Evolutionary conservation across 2,797 vertebrate genomes (phyloP).

Genomic region (Tapirus indicus): DNA sequence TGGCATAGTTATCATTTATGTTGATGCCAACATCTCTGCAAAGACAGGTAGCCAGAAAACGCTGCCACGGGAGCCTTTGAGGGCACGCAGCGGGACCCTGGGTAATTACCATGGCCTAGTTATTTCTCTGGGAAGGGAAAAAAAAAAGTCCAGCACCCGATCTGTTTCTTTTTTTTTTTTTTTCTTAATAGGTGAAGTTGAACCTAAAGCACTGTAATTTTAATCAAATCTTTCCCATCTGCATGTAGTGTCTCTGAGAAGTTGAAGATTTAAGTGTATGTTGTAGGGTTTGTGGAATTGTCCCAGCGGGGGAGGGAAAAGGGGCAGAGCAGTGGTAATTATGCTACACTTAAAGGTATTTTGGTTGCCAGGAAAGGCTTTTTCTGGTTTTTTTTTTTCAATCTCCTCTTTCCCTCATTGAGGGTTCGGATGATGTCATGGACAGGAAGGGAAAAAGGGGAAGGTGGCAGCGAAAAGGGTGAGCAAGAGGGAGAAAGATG

Average conservation of each 20-base stretch:
- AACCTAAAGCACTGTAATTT: constrained; percentile 98
- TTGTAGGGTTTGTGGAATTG: constrained; percentile 94
- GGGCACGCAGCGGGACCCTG: constrained; percentile 85
- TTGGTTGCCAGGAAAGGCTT: constrained; percentile 90
- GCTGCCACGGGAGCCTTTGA: constrained; percentile 87
- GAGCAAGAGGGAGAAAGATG: background rate
- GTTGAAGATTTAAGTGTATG: constrained; percentile 97
- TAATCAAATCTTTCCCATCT: constrained; percentile 97
- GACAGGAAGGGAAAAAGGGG: background rate
- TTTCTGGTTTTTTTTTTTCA: constrained; percentile 55
- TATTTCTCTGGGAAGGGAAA: constrained; percentile 85
- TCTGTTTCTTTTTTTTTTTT: constrained; percentile 92
- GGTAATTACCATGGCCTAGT: constrained; percentile 91
- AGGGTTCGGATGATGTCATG: constrained; percentile 84
- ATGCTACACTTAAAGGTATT: constrained; percentile 97
- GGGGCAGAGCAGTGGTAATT: constrained; percentile 94
- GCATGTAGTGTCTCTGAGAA: constrained; percentile 91
- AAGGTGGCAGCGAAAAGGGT: accelerated
- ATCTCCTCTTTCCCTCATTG: constrained; percentile 50
- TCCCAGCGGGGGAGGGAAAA: constrained; percentile 91
- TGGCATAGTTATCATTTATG: constrained; percentile 85
- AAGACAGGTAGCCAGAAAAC: constrained; percentile 89
- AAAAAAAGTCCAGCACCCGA: constrained; percentile 91
- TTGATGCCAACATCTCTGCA: constrained; percentile 88
- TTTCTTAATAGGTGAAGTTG: constrained; percentile 97